These are phyloP conservation scores for Metopolophium dirhodum DNA, from an alignment of 1,140 invertebrate species.

Conservation along the genomic window DNA sequence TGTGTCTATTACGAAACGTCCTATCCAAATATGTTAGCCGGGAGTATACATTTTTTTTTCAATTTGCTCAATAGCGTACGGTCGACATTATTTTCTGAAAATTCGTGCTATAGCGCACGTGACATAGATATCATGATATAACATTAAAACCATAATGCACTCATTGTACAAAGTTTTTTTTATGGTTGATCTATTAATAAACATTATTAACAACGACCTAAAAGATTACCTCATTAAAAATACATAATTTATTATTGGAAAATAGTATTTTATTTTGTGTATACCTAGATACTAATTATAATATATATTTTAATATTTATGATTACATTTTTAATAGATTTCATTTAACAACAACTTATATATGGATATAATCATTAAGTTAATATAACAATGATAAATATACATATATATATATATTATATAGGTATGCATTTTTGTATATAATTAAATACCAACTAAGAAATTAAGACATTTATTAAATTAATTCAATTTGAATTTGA, in stretches of 20 bases:
- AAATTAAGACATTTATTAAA: too few relatives aligned
- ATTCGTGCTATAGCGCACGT: constrained; percentile 10
- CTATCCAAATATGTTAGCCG: constrained; percentile 34
- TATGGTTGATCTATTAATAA: neutral
- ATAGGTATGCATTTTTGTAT: too few relatives aligned
- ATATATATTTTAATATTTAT: neutral
- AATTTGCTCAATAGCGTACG: constrained; percentile 29
- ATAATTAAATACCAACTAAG: too few relatives aligned
- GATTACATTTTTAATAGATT: neutral
- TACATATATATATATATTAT: too few relatives aligned
- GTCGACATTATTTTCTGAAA: constrained; percentile 50
- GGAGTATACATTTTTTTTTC: constrained; percentile 16
- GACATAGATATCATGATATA: constrained; percentile 47
- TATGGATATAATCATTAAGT: neutral
- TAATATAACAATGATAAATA: too few relatives aligned
- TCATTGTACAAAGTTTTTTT: neutral
- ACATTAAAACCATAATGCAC: constrained; percentile 15
- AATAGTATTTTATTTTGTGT: neutral
- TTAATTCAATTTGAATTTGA: too few relatives aligned
- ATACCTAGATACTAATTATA: neutral
- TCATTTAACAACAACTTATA: neutral
- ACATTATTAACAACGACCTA: neutral
- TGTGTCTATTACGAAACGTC: constrained; percentile 54
- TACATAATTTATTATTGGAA: neutral
- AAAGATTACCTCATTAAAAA: constrained; percentile 5